Evolutionary conservation across 2,888 invertebrate species (phyloP), one percentile per base, ranked within the genome.

Genomic region (Melanostoma mellinum): DNA sequence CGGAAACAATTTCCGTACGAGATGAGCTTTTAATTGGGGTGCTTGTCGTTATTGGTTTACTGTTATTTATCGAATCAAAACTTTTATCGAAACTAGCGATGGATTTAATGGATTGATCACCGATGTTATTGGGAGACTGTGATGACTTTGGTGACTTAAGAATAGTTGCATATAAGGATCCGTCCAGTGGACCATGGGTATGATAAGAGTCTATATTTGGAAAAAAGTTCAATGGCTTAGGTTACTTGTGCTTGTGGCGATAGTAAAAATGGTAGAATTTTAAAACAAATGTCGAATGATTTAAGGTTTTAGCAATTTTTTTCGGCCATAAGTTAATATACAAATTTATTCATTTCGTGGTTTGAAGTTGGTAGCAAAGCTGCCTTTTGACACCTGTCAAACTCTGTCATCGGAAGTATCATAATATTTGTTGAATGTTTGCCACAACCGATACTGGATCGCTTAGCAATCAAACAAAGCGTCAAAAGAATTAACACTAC

Each of bases 81-180:
- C 71, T 84, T 55, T 46, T 69, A 50, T 78, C 78, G 36, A 65
- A 71, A 74, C 55, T 56, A 44, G 36, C 52, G 9, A 71, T 71
- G 33, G 68, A 53, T 65, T 73, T 78, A 9, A 74, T 44, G 20
- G 73, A 74, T 58, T 77, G 63, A 55, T 84, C 71, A 48, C 46
- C 42, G 52, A 50, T 60, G 60, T 65, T 63, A 67, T 52, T 76
- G 56, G 81, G 65, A 52, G 48, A 75, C 52, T 84, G 79, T 74
- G 87, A 86, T 68, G 87, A 86, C 82, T 87, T 87, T 75, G 87
- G 86, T 68, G 87, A 86, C 86, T 87, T 88, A 40, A 86, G 67
- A 61, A 94, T 94, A 73, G 94, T 94, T 86, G 97, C 97, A 94
- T 97, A 97, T 88, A 97, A 94, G 88, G 97, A 97, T 87, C 97